phyloP scores from a whole-genome alignment of 2,113 vertebrate species.

The Notarius quadriscutis region DNA sequence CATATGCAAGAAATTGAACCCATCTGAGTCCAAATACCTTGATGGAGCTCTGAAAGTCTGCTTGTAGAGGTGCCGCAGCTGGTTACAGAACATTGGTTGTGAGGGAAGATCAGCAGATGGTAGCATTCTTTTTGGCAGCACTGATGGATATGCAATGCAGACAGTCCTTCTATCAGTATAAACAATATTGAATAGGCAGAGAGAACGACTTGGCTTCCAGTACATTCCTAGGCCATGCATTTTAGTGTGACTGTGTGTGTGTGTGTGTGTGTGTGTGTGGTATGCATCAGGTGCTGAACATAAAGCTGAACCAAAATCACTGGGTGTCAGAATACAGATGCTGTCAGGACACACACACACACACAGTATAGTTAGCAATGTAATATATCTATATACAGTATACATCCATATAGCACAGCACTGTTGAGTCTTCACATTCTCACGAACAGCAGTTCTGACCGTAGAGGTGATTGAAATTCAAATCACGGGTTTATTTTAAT shows the following conservation, averaged over 20 bases:
- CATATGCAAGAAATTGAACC: background rate
- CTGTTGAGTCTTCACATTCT: background rate
- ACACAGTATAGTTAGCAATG: background rate
- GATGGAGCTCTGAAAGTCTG: conserved; percentile 12
- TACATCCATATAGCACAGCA: background rate
- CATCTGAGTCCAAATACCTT: background rate
- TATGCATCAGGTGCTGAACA: conserved; percentile 6
- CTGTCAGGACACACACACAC: conserved; percentile 17
- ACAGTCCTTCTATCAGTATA: conserved; percentile 35
- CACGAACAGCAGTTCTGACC: too few species aligned
- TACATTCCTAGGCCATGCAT: background rate
- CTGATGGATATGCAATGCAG: conserved; percentile 39
- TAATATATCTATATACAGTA: background rate
- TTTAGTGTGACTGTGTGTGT: conserved; percentile 5
- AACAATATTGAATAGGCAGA: conserved; percentile 30
- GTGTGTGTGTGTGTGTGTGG: conserved; percentile 26
- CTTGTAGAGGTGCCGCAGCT: conserved; percentile 16
- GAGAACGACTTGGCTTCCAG: background rate
- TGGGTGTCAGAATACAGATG: conserved; percentile 57
- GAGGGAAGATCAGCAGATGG: conserved; percentile 45
- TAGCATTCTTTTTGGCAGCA: conserved; percentile 13
- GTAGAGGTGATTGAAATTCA: too few species aligned
- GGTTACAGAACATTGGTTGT: conserved; percentile 50
- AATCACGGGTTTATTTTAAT: too few species aligned
- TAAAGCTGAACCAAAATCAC: conserved; percentile 53